Evolutionary conservation across 53 echinoderm and acorn worm species (phyloP).

Genomic region (Hippasteria phrygiana): DNA sequence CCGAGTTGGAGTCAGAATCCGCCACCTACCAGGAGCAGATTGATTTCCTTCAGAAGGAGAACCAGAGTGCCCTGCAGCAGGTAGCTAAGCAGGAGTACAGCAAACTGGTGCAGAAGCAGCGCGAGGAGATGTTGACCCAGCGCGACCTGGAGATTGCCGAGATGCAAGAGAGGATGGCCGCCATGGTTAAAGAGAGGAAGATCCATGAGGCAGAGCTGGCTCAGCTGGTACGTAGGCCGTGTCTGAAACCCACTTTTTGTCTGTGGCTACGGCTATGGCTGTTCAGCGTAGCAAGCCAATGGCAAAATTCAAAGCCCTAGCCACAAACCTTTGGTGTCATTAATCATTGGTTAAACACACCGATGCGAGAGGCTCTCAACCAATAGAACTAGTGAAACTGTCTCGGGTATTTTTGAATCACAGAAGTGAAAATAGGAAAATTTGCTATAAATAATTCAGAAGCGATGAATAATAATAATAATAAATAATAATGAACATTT

Average conservation of each 20-base stretch:
- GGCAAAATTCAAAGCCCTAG: too few species aligned
- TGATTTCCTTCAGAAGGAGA: slow-evolving; percentile 83
- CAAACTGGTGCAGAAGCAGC: slow-evolving; percentile 77
- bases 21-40: slow-evolving; percentile 91
- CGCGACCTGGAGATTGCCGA: slow-evolving; percentile 65
- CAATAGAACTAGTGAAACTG: too few species aligned
- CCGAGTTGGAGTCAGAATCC: slow-evolving; percentile 91
- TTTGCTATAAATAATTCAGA: too few species aligned
- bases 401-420: too few species aligned
- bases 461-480: too few species aligned
- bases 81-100: slow-evolving; percentile 77
- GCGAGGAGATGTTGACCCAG: slow-evolving; percentile 72
- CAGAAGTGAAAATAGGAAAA: too few species aligned
- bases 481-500: too few species aligned
- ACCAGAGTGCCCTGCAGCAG: slow-evolving; percentile 73
- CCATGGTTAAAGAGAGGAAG: slow-evolving; percentile 66
- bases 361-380: too few species aligned
- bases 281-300: too few species aligned
- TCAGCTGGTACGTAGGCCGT: slow-evolving; percentile 65
- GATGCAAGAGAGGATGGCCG: slow-evolving; percentile 75
- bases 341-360: too few species aligned
- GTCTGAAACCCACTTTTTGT: not conserved
- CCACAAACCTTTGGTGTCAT: too few species aligned
- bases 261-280: too few species aligned
- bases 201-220: slow-evolving; percentile 69